Evolutionary conservation across 1,140 invertebrate genomes (phyloP).

Genomic region (Magallana gigas): DNA sequence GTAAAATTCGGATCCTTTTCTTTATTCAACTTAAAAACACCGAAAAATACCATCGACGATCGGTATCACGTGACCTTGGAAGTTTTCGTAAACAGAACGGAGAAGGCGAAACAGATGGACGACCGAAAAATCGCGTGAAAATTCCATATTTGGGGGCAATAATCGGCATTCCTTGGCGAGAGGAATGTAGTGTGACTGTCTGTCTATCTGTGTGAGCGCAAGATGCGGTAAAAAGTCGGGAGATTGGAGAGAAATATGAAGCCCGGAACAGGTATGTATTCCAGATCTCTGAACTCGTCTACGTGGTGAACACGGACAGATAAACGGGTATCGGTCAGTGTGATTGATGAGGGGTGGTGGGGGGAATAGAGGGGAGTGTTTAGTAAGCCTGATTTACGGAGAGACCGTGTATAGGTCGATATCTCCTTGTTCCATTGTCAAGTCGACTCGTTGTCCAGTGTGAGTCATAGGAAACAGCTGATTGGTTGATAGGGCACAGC

Average conservation of each 20-base stretch:
- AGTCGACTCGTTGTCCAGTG: neutral
- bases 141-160: constrained; percentile 1
- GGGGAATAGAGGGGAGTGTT: too few relatives aligned
- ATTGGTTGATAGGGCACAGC: neutral
- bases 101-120: neutral
- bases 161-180: neutral
- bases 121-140: neutral
- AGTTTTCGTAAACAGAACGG: constrained; percentile 21
- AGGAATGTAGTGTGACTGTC: neutral
- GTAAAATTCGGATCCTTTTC: neutral
- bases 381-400: neutral
- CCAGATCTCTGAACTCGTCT: too few relatives aligned
- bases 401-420: neutral
- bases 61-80: neutral
- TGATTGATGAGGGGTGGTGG: too few relatives aligned
- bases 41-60: neutral
- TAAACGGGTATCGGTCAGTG: too few relatives aligned
- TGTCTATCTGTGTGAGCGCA: neutral
- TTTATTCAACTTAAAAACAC: neutral
- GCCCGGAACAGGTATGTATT: neutral
- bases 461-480: constrained; percentile 12
- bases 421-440: neutral
- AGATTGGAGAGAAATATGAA: constrained; percentile 10
- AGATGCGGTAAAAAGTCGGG: neutral
- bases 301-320: too few relatives aligned